Percentiles rank a stretch among this genome's conserved stretches.
These are phyloP conservation scores for Ceyx melanurus DNA, from an alignment of 2,113 vertebrate genomes.

Conservation along the genomic window DNA sequence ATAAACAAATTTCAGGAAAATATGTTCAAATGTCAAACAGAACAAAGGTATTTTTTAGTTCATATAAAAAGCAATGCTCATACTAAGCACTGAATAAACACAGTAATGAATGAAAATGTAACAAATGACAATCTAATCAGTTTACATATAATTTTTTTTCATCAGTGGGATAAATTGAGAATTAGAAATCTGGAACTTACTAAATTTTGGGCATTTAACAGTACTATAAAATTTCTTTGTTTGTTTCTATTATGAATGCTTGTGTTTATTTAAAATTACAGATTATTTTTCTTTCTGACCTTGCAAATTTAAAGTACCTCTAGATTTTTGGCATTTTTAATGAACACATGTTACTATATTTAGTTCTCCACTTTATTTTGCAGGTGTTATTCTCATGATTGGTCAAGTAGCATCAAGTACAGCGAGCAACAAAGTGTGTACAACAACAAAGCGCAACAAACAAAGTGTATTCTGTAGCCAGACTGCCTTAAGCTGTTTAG, in stretches of 20 bases:
- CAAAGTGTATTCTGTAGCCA: conserved; percentile 26
- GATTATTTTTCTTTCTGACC: not conserved
- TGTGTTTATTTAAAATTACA: not conserved
- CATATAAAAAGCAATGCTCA: not conserved
- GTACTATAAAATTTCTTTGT: not conserved
- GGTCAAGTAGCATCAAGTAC: not conserved
- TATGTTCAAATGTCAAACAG: not conserved
- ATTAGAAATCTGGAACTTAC: not conserved
- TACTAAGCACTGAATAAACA: not conserved
- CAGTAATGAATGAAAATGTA: not conserved
- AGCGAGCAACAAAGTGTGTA: not conserved
- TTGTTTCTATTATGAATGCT: not conserved
- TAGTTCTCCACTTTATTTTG: not conserved
- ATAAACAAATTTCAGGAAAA: not conserved
- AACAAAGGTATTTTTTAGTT: not conserved
- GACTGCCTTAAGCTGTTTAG: conserved; percentile 68
- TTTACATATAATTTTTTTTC: not conserved
- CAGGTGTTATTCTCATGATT: not conserved
- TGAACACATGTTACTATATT: not conserved
- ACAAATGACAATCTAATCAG: not conserved
- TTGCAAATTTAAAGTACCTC: not conserved
- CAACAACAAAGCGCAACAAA: not conserved
- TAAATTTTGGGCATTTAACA: not conserved
- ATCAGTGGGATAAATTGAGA: not conserved
- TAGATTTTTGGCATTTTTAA: not conserved